These are phyloP conservation scores for Pilophorus perplexus DNA, from an alignment of 2,888 invertebrate genomes.

Conservation along the genomic window DNA sequence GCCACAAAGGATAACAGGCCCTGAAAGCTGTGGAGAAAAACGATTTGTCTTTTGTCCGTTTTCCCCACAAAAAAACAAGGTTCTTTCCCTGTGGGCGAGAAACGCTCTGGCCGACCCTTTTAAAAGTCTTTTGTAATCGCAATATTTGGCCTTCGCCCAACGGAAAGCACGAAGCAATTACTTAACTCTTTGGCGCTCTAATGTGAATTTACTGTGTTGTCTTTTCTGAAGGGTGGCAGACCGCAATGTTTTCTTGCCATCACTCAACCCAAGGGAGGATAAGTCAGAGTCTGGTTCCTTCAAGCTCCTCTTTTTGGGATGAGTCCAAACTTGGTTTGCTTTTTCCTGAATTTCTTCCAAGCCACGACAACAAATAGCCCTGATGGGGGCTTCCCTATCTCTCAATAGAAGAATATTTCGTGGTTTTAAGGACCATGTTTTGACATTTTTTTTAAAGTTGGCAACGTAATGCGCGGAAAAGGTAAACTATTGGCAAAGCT, in stretches of 20 bases:
- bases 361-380: too few species aligned
- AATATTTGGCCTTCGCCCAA: slow-evolving; percentile 37
- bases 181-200: slow-evolving; percentile 38
- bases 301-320: too few species aligned
- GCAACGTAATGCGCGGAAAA: too few species aligned
- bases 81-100: neutral
- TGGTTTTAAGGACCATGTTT: too few species aligned
- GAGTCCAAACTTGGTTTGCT: too few species aligned
- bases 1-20: too few species aligned
- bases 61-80: slow-evolving; percentile 5
- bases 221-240: slow-evolving; percentile 20
- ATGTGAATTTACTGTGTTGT: slow-evolving; percentile 40
- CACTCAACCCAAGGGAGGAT: slow-evolving; percentile 21
- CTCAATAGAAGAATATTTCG: too few species aligned
- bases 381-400: too few species aligned
- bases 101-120: slow-evolving; percentile 20
- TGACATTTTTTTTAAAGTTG: too few species aligned
- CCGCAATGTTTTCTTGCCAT: slow-evolving; percentile 38
- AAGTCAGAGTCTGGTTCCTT: slow-evolving; percentile 22
- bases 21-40: neutral
- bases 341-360: too few species aligned
- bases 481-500: too few species aligned
- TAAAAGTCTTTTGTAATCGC: slow-evolving; percentile 39
- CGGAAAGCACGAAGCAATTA: slow-evolving; percentile 33
- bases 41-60: slow-evolving; percentile 16